phyloP scores from a whole-genome alignment of 2,797 vertebrate species.

The Falco cherrug region DNA sequence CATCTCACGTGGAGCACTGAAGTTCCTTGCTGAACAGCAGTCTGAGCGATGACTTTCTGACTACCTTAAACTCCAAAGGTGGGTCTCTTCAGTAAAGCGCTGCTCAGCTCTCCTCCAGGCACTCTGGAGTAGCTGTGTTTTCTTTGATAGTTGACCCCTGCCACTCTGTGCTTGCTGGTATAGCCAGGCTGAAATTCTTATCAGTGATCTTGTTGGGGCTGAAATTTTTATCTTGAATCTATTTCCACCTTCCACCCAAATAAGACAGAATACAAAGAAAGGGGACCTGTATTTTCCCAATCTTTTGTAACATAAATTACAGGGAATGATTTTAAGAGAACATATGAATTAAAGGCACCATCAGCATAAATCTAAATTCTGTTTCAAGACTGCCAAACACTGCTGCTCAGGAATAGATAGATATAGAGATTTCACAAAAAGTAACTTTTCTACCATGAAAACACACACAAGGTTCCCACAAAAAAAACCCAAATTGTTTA shows the following conservation, averaged over 20 bases:
- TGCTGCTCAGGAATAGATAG: not conserved
- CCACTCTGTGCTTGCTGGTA: not conserved
- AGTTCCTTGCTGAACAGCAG: not conserved
- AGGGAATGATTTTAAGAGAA: not conserved
- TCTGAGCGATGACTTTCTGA: not conserved
- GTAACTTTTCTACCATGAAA: not conserved
- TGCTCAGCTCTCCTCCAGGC: not conserved
- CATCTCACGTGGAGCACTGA: not conserved
- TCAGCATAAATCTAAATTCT: not conserved
- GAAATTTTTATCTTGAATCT: not conserved
- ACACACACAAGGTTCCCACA: not conserved
- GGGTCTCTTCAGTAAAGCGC: not conserved
- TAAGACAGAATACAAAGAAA: not conserved
- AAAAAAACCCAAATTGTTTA: not conserved
- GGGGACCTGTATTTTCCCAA: not conserved
- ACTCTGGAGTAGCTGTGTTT: not conserved
- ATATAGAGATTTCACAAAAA: not conserved
- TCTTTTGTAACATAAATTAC: not conserved
- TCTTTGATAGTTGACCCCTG: not conserved
- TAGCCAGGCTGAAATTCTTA: not conserved
- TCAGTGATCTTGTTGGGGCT: not conserved
- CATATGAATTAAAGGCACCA: not conserved
- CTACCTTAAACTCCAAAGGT: not conserved
- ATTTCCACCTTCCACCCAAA: not conserved
- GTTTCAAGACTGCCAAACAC: constrained; percentile 16